Evolutionary conservation across 2,888 invertebrate genomes (phyloP).

Genomic region (Caenorhabditis sp.): DNA sequence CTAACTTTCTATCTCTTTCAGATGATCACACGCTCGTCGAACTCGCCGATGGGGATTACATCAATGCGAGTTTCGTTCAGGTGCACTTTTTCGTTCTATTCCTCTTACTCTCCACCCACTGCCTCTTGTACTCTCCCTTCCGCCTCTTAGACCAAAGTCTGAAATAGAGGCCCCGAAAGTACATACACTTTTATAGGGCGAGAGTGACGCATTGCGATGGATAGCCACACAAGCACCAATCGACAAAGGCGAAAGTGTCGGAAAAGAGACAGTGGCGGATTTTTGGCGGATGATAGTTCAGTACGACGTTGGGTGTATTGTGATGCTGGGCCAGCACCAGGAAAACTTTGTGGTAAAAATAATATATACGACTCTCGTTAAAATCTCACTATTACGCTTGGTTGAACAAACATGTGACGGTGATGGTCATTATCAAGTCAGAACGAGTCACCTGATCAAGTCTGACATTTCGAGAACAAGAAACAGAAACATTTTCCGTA

Average conservation of each 20-base stretch:
- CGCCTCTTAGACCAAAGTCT: slow-evolving; percentile 24
- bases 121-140: slow-evolving; percentile 1
- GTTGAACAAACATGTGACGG: not conserved
- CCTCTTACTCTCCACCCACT: slow-evolving; percentile 5
- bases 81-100: slow-evolving; percentile 44
- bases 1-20: slow-evolving; percentile 37
- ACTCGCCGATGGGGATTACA: slow-evolving; percentile 49
- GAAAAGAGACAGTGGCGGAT: slow-evolving; percentile 69
- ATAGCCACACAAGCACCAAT: slow-evolving; percentile 65
- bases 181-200: slow-evolving; percentile 52
- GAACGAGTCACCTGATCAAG: too few species aligned
- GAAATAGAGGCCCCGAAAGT: slow-evolving; percentile 17
- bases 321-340: slow-evolving; percentile 70
- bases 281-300: slow-evolving; percentile 81
- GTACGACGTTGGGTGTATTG: slow-evolving; percentile 73
- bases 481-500: slow-evolving; percentile 37
- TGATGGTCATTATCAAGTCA: slow-evolving; percentile 19
- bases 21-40: slow-evolving; percentile 64
- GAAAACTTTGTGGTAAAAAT: slow-evolving; percentile 56
- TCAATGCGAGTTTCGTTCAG: slow-evolving; percentile 63
- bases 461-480: slow-evolving; percentile 31
- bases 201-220: slow-evolving; percentile 49
- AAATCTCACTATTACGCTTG: not conserved
- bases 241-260: slow-evolving; percentile 29
- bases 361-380: not conserved